A percentile compares a stretch with the other conserved stretches of the same genome.
phyloP scores from a whole-genome alignment of 2,888 invertebrate species.

The Chrysomela aeneicollis region DNA sequence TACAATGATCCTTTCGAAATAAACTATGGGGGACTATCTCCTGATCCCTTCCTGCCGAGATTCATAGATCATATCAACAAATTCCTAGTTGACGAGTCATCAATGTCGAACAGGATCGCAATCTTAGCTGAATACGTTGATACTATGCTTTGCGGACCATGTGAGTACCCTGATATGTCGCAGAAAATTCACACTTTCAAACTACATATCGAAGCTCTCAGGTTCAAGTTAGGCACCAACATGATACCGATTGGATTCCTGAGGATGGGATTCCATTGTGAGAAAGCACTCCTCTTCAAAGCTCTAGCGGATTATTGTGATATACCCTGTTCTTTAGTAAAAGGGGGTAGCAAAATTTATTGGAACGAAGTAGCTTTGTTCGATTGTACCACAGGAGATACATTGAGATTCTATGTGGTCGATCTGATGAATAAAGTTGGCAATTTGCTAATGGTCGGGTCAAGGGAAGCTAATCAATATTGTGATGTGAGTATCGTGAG shows the following conservation, averaged over 20 bases:
- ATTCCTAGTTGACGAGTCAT: slow-evolving; percentile 31
- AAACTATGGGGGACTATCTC: slow-evolving; percentile 44
- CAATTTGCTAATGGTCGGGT: slow-evolving; percentile 58
- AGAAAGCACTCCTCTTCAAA: slow-evolving; percentile 62
- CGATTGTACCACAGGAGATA: slow-evolving; percentile 30
- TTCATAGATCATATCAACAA: slow-evolving; percentile 46
- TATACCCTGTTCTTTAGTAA: slow-evolving; percentile 62
- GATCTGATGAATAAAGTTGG: slow-evolving; percentile 62
- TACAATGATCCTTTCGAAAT: slow-evolving; percentile 26
- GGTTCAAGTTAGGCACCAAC: slow-evolving; percentile 57
- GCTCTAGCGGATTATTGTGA: slow-evolving; percentile 64
- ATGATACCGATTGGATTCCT: slow-evolving; percentile 64
- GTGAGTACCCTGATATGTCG: slow-evolving; percentile 37
- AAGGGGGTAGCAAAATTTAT: slow-evolving; percentile 52
- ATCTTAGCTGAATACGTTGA: slow-evolving; percentile 51
- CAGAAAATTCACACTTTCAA: slow-evolving; percentile 49
- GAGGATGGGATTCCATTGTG: slow-evolving; percentile 63
- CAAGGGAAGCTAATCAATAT: slow-evolving; percentile 56
- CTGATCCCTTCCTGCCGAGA: slow-evolving; percentile 48
- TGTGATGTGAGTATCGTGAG: slow-evolving; percentile 42
- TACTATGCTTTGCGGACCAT: slow-evolving; percentile 49
- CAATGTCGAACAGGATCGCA: slow-evolving; percentile 44
- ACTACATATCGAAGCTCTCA: slow-evolving; percentile 49
- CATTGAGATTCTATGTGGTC: slow-evolving; percentile 59
- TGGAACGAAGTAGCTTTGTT: slow-evolving; percentile 58